These are phyloP conservation scores for Platalea minor DNA, from an alignment of 2,797 vertebrate genomes.

Conservation along the genomic window DNA sequence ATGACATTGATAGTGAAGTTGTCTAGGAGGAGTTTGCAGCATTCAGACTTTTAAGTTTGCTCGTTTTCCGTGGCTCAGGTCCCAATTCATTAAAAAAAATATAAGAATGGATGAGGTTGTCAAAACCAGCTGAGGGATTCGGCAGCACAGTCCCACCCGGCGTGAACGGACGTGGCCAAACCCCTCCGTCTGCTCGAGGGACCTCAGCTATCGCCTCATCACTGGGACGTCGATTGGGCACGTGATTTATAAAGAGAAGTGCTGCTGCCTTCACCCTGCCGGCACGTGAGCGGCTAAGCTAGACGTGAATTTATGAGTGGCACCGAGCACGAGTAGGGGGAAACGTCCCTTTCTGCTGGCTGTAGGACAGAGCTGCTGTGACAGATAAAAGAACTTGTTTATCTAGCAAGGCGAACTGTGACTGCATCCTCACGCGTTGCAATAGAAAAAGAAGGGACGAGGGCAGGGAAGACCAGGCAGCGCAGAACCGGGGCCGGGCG, in stretches of 20 bases:
- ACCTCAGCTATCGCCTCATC: neutral
- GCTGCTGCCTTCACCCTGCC: neutral
- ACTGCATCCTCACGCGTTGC: neutral
- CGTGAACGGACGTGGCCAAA: neutral
- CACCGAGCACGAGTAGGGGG: neutral
- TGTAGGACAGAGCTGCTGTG: neutral
- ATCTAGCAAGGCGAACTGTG: neutral
- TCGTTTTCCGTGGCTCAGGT: constrained; percentile 14
- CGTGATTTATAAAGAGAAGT: neutral
- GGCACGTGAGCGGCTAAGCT: neutral
- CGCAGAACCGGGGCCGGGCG: fast-evolving
- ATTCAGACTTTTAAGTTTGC: constrained; percentile 4
- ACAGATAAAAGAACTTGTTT: neutral
- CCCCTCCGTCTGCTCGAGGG: neutral
- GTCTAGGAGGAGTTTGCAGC: constrained; percentile 70
- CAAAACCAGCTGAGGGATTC: neutral
- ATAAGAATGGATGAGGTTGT: constrained; percentile 23
- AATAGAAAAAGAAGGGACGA: neutral
- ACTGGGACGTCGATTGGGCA: neutral
- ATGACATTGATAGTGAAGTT: constrained; percentile 78
- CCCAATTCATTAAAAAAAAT: constrained; percentile 63
- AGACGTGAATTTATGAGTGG: neutral
- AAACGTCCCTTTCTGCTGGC: neutral
- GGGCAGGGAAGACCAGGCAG: neutral
- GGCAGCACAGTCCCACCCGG: neutral